phyloP scores from a whole-genome alignment of 2,888 invertebrate genomes.

The Cepaea hortensis region DNA sequence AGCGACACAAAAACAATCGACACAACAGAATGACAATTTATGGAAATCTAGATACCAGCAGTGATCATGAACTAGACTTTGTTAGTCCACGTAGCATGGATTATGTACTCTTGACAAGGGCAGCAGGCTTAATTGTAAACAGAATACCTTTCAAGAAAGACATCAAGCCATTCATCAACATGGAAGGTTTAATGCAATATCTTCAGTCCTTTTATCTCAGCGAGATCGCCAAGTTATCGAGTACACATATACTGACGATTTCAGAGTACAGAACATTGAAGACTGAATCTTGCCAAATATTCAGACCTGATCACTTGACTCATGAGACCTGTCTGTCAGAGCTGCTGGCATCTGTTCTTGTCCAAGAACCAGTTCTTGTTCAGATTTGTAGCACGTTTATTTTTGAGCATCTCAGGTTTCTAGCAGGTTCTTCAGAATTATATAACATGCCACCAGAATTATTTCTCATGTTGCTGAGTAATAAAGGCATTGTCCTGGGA shows the following conservation, averaged over 20 bases:
- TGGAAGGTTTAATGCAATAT: slow-evolving; percentile 10
- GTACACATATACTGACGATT: background rate
- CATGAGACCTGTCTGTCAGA: slow-evolving; percentile 6
- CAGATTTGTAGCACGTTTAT: slow-evolving; percentile 7
- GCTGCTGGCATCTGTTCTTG: slow-evolving; percentile 6
- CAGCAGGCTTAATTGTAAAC: slow-evolving; percentile 12
- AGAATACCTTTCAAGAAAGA: slow-evolving; percentile 29
- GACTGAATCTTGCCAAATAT: background rate
- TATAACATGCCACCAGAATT: slow-evolving; percentile 24
- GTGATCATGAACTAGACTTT: background rate
- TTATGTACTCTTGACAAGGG: slow-evolving; percentile 24
- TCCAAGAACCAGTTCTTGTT: background rate
- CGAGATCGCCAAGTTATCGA: background rate
- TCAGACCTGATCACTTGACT: background rate
- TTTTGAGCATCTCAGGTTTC: slow-evolving; percentile 9
- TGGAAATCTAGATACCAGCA: background rate
- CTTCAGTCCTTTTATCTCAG: background rate
- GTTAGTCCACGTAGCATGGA: slow-evolving; percentile 2
- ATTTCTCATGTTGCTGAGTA: slow-evolving; percentile 26
- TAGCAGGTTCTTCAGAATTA: background rate
- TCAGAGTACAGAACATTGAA: slow-evolving; percentile 8
- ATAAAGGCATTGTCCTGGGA: background rate
- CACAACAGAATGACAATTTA: background rate
- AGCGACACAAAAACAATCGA: background rate
- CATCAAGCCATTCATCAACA: background rate